These are phyloP conservation scores for Drosophila equinoxialis DNA, from an alignment of 1,140 invertebrate species.

Conservation along the genomic window DNA sequence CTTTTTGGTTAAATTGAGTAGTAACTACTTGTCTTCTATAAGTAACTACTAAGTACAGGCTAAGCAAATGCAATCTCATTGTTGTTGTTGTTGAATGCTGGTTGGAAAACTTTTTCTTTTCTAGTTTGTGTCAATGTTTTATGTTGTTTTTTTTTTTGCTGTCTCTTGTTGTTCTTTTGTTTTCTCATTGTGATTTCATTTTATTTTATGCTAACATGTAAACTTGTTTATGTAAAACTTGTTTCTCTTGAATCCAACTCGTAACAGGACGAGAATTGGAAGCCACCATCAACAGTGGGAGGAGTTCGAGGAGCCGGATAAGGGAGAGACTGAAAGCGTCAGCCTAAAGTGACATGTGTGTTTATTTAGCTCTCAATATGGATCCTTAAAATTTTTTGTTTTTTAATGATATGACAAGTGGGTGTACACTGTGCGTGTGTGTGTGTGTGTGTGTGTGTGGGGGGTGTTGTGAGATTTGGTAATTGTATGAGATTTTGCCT, in stretches of 20 bases:
- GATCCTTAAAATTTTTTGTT: constrained; percentile 10
- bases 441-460: background rate
- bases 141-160: background rate
- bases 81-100: background rate
- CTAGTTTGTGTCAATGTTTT: constrained; percentile 13
- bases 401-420: constrained; percentile 18
- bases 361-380: constrained; percentile 13
- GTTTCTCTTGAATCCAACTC: constrained; percentile 11
- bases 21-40: constrained; percentile 5
- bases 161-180: background rate
- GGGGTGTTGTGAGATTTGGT: background rate
- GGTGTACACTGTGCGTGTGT: background rate
- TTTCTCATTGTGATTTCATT: constrained; percentile 6
- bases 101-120: constrained; percentile 6
- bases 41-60: constrained; percentile 11
- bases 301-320: background rate
- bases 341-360: constrained; percentile 19
- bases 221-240: constrained; percentile 19
- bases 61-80: constrained; percentile 20
- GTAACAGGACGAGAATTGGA: background rate
- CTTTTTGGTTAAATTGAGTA: constrained; percentile 1
- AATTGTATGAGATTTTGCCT: constrained; percentile 9
- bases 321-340: background rate
- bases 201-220: constrained; percentile 15
- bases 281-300: background rate